Evolutionary conservation across 1,140 invertebrate genomes (phyloP).

Genomic region (Rhynchophorus ferrugineus): DNA sequence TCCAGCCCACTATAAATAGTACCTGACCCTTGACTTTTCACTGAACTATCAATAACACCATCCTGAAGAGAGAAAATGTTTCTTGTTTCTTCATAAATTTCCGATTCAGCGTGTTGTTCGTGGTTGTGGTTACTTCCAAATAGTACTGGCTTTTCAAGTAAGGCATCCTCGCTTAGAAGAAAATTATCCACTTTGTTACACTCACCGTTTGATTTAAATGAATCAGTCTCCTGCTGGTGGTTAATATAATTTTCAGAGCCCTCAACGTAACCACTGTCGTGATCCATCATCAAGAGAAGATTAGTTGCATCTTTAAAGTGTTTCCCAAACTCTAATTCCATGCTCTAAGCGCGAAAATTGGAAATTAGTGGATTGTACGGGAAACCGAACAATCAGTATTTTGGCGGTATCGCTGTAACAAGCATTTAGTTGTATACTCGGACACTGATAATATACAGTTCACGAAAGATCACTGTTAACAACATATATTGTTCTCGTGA

Average conservation of each 20-base stretch:
- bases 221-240: slow-evolving; percentile 30
- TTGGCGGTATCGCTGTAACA: slow-evolving; percentile 1
- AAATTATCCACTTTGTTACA: slow-evolving; percentile 11
- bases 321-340: slow-evolving; percentile 17
- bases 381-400: not conserved
- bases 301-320: slow-evolving; percentile 15
- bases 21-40: slow-evolving; percentile 16
- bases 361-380: too few relatives aligned
- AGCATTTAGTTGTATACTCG: too few relatives aligned
- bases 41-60: slow-evolving; percentile 13
- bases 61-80: slow-evolving; percentile 16
- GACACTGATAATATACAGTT: too few relatives aligned
- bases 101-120: slow-evolving; percentile 7
- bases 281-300: slow-evolving; percentile 28
- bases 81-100: slow-evolving; percentile 18
- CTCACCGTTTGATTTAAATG: slow-evolving; percentile 10
- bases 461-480: too few relatives aligned
- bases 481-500: too few relatives aligned
- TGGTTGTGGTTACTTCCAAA: slow-evolving; percentile 6
- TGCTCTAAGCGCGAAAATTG: slow-evolving; percentile 1
- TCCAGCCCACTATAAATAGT: slow-evolving; percentile 26
- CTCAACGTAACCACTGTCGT: slow-evolving; percentile 33
- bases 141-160: slow-evolving; percentile 32
- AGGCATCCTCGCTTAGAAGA: slow-evolving; percentile 30
- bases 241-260: slow-evolving; percentile 22